Conservation (phyloP, 2,113 vertebrate genomes). For the Xenus cinereus region DNA sequence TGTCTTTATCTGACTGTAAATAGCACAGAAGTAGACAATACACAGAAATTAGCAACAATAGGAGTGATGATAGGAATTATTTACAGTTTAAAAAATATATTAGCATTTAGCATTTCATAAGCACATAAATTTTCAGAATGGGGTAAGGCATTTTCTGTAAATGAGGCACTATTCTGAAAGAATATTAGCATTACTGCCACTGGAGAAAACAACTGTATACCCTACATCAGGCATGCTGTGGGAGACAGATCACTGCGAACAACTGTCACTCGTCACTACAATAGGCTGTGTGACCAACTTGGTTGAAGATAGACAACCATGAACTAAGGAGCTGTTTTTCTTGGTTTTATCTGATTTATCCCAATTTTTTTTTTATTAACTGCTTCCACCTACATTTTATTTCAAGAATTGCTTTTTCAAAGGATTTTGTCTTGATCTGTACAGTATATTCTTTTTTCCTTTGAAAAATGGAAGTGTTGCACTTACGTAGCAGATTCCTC, state of each 20-base stretch:
- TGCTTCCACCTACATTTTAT: not conserved
- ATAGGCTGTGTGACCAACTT: not conserved
- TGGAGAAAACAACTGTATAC: too few relatives aligned
- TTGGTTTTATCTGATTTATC: not conserved
- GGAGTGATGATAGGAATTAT: accelerated
- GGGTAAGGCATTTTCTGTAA: not conserved
- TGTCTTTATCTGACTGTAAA: not conserved
- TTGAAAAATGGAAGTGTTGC: not conserved
- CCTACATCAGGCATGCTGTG: accelerated
- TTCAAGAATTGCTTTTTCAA: not conserved
- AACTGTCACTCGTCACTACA: not conserved
- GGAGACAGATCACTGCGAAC: not conserved
- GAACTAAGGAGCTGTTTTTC: not conserved
- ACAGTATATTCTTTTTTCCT: not conserved
- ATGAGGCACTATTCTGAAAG: accelerated
- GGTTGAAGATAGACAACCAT: not conserved
- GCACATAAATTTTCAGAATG: not conserved
- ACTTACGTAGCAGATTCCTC: accelerated
- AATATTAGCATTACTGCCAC: not conserved
- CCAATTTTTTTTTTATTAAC: not conserved
- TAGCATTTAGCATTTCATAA: not conserved
- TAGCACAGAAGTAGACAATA: not conserved
- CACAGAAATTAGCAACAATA: not conserved
- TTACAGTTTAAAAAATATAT: not conserved
- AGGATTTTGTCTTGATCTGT: not conserved